Evolutionary conservation across 2,797 vertebrate genomes (phyloP), one percentile per base, ranked within the genome.

Genomic region (Pyrrhura leucotis): DNA sequence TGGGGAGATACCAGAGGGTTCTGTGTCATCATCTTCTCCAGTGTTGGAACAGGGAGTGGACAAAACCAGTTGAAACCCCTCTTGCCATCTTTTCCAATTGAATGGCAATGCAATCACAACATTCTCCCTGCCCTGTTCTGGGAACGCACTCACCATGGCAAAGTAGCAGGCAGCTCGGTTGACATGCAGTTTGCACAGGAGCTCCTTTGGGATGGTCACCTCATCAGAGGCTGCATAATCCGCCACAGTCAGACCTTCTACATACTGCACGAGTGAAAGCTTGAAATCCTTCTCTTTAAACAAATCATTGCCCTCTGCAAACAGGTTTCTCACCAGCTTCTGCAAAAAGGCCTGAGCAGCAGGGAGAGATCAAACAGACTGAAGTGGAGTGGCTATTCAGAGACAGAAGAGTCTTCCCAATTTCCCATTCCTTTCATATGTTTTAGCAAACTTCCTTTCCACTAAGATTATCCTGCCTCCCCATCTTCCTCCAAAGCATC

Each of bases 211-310:
- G 74, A 99, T 99, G 93, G 98, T 96, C 66, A 99, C 98, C 48
- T 99, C 99, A 3, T 99, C 99, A 0, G 99, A 99, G 97, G 99
- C 99, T 6, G 99, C 99, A 0, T 99, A 99, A 45, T 99, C 99
- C 0, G 99, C 99, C 61, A 99, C 99, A 0, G 99, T 99, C 97
- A 99, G 97, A 23, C 99, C 99, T 97, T 99, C 99, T 14, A 99
- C 98, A 14, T 99, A 99, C 97, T 99, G 99, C 44, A 98, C 98
- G 61, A 98, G 96, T 0, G 99, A 99, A 90, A 99, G 98, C 85
- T 99, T 99, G 95, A 98, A 98, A 89, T 99, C 99, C 66, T 98
- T 98, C 77, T 99, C 99, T 67, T 98, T 98, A 95, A 99, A 99
- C 81, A 99, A 98, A 28, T 98, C 98, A 93, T 99, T 99, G 85